Percentiles rank a stretch among this genome's conserved stretches.
Evolutionary conservation across 2,113 vertebrate genomes (phyloP).

Genomic region (Periophthalmodon schlosseri): DNA sequence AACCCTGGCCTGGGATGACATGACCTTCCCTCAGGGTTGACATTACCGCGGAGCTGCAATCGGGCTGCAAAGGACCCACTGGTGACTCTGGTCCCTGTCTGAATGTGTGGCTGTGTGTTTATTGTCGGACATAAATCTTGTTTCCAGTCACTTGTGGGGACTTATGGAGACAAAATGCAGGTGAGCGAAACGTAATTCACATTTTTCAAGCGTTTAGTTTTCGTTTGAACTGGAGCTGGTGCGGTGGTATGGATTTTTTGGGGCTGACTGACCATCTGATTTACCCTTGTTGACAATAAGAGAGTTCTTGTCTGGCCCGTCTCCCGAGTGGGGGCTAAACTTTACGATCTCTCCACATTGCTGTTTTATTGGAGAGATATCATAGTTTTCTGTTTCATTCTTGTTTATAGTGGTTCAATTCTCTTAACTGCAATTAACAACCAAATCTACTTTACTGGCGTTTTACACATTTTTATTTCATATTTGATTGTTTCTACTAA

Average conservation of each 20-base stretch:
- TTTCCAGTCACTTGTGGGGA: slow-evolving; percentile 7
- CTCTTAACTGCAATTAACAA: background rate
- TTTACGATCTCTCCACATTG: background rate
- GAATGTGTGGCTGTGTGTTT: slow-evolving; percentile 11
- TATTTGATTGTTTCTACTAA: too few species aligned
- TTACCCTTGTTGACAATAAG: slow-evolving; percentile 13
- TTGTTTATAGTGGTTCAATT: background rate
- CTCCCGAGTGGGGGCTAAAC: background rate
- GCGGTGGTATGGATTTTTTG: slow-evolving; percentile 2
- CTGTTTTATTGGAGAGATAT: background rate
- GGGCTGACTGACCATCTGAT: slow-evolving; percentile 5
- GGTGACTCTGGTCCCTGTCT: slow-evolving; percentile 26
- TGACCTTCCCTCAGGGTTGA: slow-evolving; percentile 68
- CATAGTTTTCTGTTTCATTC: slow-evolving; percentile 2
- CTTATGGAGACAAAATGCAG: slow-evolving; percentile 10
- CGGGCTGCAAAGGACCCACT: slow-evolving; percentile 25
- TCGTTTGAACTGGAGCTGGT: background rate
- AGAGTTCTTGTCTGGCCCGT: slow-evolving; percentile 1
- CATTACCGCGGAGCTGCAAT: slow-evolving; percentile 48
- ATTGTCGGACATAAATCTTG: slow-evolving; percentile 2
- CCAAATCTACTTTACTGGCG: background rate
- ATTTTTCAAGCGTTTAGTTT: slow-evolving; percentile 1
- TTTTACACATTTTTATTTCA: background rate
- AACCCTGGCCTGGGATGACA: slow-evolving; percentile 59
- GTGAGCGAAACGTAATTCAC: background rate